Percentiles rank a stretch among this genome's conserved stretches.
These are phyloP conservation scores for Amphiura filiformis DNA, from an alignment of 35 echinoderm and acorn worm genomes.

Conservation along the genomic window DNA sequence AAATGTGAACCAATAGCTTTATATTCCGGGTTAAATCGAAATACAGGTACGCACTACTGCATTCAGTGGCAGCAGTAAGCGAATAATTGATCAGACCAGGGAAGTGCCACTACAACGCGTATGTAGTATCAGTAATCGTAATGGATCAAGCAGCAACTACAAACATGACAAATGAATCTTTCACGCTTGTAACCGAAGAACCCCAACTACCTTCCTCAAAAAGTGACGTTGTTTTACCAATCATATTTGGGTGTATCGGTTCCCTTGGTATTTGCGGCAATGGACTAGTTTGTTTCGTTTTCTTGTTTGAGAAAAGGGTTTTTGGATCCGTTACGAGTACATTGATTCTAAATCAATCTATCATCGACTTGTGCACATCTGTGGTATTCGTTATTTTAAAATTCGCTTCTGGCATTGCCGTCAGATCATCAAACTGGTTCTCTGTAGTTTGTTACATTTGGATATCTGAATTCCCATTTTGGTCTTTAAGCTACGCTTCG, in stretches of 20 bases:
- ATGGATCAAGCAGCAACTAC: too few species aligned
- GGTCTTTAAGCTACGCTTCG: constrained; percentile 76
- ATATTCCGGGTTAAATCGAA: too few species aligned
- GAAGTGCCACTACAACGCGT: too few species aligned
- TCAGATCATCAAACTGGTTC: background rate
- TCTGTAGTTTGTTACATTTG: constrained; percentile 68
- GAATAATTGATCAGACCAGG: too few species aligned
- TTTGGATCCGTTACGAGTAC: constrained; percentile 83
- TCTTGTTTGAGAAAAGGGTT: constrained; percentile 40
- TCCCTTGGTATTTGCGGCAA: constrained; percentile 65
- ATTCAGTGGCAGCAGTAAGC: too few species aligned
- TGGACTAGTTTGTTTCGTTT: constrained; percentile 67
- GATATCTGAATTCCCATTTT: constrained; percentile 74
- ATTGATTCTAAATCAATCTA: constrained; percentile 81
- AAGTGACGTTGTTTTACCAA: constrained; percentile 3
- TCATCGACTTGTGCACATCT: constrained; percentile 72
- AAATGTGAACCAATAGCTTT: too few species aligned
- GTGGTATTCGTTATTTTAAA: constrained; percentile 64
- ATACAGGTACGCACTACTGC: too few species aligned
- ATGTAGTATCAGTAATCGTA: too few species aligned
- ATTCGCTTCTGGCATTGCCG: constrained; percentile 12
- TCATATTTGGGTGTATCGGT: constrained; percentile 71
- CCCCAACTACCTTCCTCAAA: too few species aligned
- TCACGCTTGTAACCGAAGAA: too few species aligned
- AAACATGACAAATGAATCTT: too few species aligned